A percentile compares a stretch with the other conserved stretches of the same genome.
These are phyloP conservation scores for Maniola hyperantus DNA, from an alignment of 2,888 invertebrate species.

Conservation along the genomic window DNA sequence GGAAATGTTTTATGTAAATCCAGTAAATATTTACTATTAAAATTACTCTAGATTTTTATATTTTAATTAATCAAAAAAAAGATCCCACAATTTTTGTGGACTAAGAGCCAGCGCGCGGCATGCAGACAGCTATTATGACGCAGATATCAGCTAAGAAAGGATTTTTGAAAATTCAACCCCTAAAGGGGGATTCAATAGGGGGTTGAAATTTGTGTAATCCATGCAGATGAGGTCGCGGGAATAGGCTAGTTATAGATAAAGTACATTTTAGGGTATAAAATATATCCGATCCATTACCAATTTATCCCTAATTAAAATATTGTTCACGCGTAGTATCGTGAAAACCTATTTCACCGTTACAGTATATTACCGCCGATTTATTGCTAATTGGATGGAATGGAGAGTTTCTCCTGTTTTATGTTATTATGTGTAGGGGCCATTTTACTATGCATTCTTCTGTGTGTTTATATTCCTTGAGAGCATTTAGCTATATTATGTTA, in stretches of 20 bases:
- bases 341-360: conserved; percentile 25
- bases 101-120: no score
- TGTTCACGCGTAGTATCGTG: conserved; percentile 17
- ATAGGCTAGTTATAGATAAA: no score
- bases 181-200: no score
- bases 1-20: background rate
- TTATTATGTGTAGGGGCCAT: background rate
- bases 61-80: no score
- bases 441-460: background rate
- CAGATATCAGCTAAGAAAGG: no score
- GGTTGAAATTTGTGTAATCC: no score
- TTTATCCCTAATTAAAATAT: conserved; percentile 32
- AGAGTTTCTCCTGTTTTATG: conserved; percentile 16
- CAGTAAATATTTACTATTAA: background rate
- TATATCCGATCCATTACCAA: conserved; percentile 16
- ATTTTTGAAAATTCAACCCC: no score
- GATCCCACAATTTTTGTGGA: background rate
- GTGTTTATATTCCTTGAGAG: background rate
- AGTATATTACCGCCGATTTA: conserved; percentile 21
- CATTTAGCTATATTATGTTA: background rate
- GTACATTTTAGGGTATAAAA: background rate
- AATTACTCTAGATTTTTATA: no score
- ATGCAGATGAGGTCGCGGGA: no score
- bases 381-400: conserved; percentile 23
- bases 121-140: no score